phyloP scores from a whole-genome alignment of 2,113 vertebrate genomes.

The Larimichthys polyactis region DNA sequence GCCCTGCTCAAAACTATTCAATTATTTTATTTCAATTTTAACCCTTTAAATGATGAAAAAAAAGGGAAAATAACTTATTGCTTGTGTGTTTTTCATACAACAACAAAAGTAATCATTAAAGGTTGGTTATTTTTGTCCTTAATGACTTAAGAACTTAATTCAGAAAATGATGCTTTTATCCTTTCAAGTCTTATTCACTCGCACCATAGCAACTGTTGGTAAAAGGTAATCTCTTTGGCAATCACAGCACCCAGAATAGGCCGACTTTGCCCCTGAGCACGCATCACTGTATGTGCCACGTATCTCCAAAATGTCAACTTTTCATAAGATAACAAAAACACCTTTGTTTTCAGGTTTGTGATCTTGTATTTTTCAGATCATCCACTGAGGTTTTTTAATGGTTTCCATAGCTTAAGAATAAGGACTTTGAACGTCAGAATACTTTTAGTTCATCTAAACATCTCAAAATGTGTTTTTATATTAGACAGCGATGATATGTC shows the following conservation, averaged over 20 bases:
- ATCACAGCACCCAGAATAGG: conserved; percentile 13
- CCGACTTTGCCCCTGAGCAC: conserved; percentile 5
- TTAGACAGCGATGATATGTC: not conserved
- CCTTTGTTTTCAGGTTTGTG: not conserved
- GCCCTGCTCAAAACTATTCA: too few relatives aligned
- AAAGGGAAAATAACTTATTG: too few relatives aligned
- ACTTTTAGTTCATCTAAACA: not conserved
- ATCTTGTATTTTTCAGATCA: not conserved
- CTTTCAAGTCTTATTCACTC: not conserved
- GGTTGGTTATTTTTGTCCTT: too few relatives aligned
- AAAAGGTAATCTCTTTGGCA: conserved; percentile 12
- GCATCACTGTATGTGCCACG: not conserved
- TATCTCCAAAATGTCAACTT: not conserved
- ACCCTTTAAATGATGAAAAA: too few relatives aligned
- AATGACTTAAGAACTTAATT: not conserved
- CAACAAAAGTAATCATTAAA: too few relatives aligned
- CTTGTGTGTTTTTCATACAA: too few relatives aligned
- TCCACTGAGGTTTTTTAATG: not conserved
- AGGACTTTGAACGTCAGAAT: not conserved
- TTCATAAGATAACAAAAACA: not conserved
- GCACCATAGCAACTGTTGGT: not conserved
- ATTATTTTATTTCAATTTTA: too few relatives aligned
- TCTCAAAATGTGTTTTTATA: not conserved
- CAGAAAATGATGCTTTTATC: not conserved
- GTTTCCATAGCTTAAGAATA: not conserved